Base-by-base conservation (phyloP, 2,888 invertebrate genomes). In the Vannuccia rotundouncinata region DNA sequence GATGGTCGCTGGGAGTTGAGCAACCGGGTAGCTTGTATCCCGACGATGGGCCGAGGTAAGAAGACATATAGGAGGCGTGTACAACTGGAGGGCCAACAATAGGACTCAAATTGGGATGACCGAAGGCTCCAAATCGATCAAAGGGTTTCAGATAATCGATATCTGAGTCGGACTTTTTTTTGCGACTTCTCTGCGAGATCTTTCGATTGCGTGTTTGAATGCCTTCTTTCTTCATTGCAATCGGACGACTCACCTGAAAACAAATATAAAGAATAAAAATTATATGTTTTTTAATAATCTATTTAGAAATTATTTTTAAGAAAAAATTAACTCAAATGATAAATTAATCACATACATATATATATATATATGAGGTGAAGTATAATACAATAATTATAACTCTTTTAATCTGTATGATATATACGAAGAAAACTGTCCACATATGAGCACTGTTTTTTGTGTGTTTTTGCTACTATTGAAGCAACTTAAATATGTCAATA, bases 131-230 rank as follows among this genome's bases (percentile, higher is more conserved):
- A 22, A 79, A 79, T 29, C 31, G 73, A 79, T 77, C 31, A 25
- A 73, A 79, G 0, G 79, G 29, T 74, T 79, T 79, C 17, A 78
- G 73, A 27, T 29, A 74, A 74, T 79, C 79, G 13, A 74, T 74
- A 29, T 74, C 79, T 2, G 66, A 2, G 28, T 79, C 79, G 2
- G 81, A 82, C 27, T 74, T 31, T 22, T 75, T 74, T 10, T 59
- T 27, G 66, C 82, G 82, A 2, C 29, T 28, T 74, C 82, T 81
- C 29, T 81, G 82, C 1, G 83, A 82, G n/a, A 81, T 77, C 87
- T 95, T 95, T 79, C 95, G 91, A 86, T 95, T 95, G 84, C 95
- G 91, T n/a, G 94, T 94, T 83, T 96, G 96, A 84, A 97, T 95
- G 73, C 95, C 95, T 88, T 96, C 96, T 85, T 96, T 93, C 84